phyloP scores from a whole-genome alignment of 2,888 invertebrate genomes.

The Epirrhoe tristata region DNA sequence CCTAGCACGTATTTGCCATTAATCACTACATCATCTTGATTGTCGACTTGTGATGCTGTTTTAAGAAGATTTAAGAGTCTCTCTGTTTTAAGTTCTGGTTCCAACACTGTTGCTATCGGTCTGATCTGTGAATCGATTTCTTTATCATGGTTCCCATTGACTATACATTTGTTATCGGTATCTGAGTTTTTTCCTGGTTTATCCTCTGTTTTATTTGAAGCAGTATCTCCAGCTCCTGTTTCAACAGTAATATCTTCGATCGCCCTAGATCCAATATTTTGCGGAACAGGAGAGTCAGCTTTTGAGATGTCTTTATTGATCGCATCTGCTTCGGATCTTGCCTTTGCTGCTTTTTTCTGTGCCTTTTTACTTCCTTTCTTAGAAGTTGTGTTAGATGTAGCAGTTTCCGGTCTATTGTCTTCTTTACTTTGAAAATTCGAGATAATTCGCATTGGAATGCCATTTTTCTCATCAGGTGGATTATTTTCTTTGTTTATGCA shows the following conservation, averaged over 20 bases:
- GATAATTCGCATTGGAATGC: neutral
- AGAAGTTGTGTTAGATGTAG: neutral
- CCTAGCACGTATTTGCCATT: constrained; percentile 30
- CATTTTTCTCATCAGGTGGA: neutral
- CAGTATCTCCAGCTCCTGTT: neutral
- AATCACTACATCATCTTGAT: constrained; percentile 22
- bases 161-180: neutral
- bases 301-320: neutral
- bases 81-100: constrained; percentile 13
- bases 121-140: neutral
- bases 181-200: neutral
- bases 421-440: neutral
- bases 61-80: constrained; percentile 16
- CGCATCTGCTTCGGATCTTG: neutral
- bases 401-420: constrained; percentile 4
- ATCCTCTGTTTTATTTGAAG: neutral
- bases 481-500: constrained; percentile 2
- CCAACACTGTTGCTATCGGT: neutral
- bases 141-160: too few relatives aligned
- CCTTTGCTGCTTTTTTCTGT: constrained; percentile 22
- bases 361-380: constrained; percentile 20
- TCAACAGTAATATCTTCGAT: neutral
- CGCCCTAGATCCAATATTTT: neutral
- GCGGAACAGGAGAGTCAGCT: neutral
- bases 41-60: constrained; percentile 21